Evolutionary conservation across 2,113 vertebrate genomes (phyloP).

Genomic region (Dolichotis patagonum): DNA sequence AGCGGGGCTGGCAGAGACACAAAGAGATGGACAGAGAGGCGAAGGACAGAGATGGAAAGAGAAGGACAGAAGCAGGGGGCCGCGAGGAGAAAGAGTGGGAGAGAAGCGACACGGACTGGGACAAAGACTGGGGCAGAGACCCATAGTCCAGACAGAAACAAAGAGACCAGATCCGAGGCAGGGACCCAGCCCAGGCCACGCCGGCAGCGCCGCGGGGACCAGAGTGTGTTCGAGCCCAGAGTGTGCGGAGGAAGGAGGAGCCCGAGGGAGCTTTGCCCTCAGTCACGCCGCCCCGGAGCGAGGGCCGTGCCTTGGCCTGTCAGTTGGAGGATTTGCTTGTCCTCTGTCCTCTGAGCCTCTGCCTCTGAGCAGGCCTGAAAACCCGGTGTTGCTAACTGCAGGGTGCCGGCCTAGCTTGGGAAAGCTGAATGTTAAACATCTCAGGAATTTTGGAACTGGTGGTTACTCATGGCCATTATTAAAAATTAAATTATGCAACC

Average conservation of each 20-base stretch:
- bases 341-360: not conserved
- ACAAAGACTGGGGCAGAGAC: not conserved
- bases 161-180: not conserved
- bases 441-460: not conserved
- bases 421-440: not conserved
- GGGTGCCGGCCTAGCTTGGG: not conserved
- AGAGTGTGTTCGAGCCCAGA: not conserved
- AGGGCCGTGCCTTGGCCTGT: too few species aligned
- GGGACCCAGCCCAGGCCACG: not conserved
- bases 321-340: not conserved
- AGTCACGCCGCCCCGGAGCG: not conserved
- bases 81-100: not conserved
- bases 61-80: not conserved
- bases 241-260: not conserved
- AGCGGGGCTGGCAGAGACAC: not conserved
- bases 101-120: not conserved
- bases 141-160: not conserved
- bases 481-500: slow-evolving; percentile 50
- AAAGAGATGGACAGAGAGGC: not conserved
- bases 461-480: not conserved
- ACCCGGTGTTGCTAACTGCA: not conserved
- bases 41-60: not conserved
- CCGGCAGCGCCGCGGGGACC: not conserved
- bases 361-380: not conserved
- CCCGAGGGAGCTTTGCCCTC: too few species aligned